These are phyloP conservation scores for Oceanites oceanicus DNA, from an alignment of 2,113 vertebrate species.

Conservation along the genomic window DNA sequence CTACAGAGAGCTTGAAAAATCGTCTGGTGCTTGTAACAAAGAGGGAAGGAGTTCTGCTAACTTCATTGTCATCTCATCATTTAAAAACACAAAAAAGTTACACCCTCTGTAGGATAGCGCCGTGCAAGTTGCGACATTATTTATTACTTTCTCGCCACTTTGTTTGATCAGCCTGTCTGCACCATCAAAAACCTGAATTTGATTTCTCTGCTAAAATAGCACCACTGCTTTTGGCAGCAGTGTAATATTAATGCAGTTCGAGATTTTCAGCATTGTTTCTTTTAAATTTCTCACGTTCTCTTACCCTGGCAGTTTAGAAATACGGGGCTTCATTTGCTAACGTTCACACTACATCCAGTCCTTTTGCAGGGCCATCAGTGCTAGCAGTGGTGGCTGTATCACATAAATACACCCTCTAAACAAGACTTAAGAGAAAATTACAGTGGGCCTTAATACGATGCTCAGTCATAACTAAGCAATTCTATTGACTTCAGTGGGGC, in stretches of 20 bases:
- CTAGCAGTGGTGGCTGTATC: not conserved
- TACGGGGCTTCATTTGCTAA: not conserved
- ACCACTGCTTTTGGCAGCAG: not conserved
- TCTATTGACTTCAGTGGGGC: not conserved
- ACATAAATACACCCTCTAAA: not conserved
- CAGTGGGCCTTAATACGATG: not conserved
- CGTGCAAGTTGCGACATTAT: not conserved
- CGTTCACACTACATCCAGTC: not conserved
- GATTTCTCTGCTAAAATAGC: not conserved
- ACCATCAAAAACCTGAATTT: not conserved
- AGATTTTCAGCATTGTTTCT: not conserved
- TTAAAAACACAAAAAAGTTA: not conserved
- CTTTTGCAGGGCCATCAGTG: not conserved
- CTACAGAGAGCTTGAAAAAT: not conserved
- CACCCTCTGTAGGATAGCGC: not conserved
- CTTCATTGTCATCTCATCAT: not conserved
- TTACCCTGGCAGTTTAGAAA: not conserved
- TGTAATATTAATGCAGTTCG: not conserved
- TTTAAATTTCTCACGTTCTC: not conserved
- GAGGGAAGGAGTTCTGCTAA: not conserved
- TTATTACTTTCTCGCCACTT: not conserved
- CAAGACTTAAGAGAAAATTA: not conserved
- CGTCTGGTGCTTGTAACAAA: not conserved
- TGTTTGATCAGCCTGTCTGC: not conserved
- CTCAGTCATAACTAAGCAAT: not conserved